Percentiles rank a stretch among this genome's conserved stretches.
Evolutionary conservation across 2,888 invertebrate genomes (phyloP).

Genomic region (Ceratothoa steindachneri): DNA sequence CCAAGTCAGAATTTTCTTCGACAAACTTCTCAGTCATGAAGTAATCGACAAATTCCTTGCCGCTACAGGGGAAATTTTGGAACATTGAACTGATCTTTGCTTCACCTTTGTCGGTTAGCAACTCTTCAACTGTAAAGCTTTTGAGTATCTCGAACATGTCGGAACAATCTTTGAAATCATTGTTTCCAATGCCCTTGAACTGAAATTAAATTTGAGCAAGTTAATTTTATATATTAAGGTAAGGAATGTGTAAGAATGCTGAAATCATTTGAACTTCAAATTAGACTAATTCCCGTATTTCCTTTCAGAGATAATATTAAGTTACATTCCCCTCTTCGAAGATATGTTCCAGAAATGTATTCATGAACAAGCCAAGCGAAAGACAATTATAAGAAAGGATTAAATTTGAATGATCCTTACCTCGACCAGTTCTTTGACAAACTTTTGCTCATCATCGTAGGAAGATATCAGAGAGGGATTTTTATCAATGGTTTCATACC

Average conservation of each 20-base stretch:
- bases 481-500: background rate
- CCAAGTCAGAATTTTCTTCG: background rate
- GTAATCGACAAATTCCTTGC: background rate
- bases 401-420: too few relatives aligned
- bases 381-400: too few relatives aligned
- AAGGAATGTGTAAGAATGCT: too few relatives aligned
- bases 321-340: too few relatives aligned
- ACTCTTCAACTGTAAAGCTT: background rate
- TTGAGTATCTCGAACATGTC: background rate
- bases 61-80: background rate
- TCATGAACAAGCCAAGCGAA: too few relatives aligned
- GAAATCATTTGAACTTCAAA: too few relatives aligned
- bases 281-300: too few relatives aligned
- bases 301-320: too few relatives aligned
- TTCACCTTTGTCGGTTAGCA: background rate
- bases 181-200: too few relatives aligned
- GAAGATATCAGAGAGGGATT: background rate
- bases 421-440: background rate
- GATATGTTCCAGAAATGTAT: too few relatives aligned
- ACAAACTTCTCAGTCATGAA: background rate
- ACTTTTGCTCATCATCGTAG: background rate
- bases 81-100: background rate
- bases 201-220: too few relatives aligned
- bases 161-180: background rate
- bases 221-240: too few relatives aligned